Percentiles rank a stretch among this genome's conserved stretches.
Conservation (phyloP, 1,140 invertebrate genomes). For the Lordiphosa stackelbergi region DNA sequence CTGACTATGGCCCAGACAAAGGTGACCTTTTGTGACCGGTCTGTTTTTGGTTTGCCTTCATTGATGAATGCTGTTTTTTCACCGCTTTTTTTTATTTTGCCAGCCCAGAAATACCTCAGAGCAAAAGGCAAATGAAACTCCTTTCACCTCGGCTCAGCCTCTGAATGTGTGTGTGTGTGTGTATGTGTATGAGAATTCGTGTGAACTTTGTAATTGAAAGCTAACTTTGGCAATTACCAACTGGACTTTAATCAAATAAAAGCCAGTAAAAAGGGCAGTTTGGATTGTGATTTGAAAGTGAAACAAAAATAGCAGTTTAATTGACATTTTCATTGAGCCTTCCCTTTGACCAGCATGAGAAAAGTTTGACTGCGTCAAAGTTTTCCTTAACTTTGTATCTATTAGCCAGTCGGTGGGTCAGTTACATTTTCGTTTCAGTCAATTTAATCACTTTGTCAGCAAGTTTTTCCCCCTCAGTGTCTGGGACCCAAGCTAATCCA, state of each 20-base stretch:
- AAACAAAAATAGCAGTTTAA: slow-evolving; percentile 63
- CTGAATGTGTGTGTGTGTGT: slow-evolving; percentile 7
- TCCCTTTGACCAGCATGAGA: slow-evolving; percentile 6
- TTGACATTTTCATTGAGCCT: slow-evolving; percentile 69
- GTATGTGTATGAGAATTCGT: slow-evolving; percentile 12
- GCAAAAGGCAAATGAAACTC: slow-evolving; percentile 60
- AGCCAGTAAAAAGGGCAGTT: slow-evolving; percentile 8
- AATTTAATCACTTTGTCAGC: slow-evolving; percentile 75
- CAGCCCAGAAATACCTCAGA: slow-evolving; percentile 31
- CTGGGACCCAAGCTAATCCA: slow-evolving; percentile 55
- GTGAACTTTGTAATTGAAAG: slow-evolving; percentile 72
- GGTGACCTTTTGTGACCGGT: slow-evolving; percentile 49
- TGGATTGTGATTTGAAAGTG: slow-evolving; percentile 44
- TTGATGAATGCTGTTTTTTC: slow-evolving; percentile 19
- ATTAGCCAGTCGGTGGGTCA: slow-evolving; percentile 47
- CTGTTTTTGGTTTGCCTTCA: slow-evolving; percentile 8
- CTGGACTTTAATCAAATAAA: slow-evolving; percentile 69
- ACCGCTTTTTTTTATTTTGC: slow-evolving; percentile 10
- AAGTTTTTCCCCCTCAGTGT: slow-evolving; percentile 35
- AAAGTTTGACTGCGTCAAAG: slow-evolving; percentile 37
- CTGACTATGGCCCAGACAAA: slow-evolving; percentile 43
- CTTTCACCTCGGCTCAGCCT: slow-evolving; percentile 34
- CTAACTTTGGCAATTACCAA: slow-evolving; percentile 70
- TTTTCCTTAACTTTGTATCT: slow-evolving; percentile 46
- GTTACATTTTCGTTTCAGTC: slow-evolving; percentile 50